These are phyloP conservation scores for Acrocera orbiculus DNA, from an alignment of 2,888 invertebrate species.

Conservation along the genomic window DNA sequence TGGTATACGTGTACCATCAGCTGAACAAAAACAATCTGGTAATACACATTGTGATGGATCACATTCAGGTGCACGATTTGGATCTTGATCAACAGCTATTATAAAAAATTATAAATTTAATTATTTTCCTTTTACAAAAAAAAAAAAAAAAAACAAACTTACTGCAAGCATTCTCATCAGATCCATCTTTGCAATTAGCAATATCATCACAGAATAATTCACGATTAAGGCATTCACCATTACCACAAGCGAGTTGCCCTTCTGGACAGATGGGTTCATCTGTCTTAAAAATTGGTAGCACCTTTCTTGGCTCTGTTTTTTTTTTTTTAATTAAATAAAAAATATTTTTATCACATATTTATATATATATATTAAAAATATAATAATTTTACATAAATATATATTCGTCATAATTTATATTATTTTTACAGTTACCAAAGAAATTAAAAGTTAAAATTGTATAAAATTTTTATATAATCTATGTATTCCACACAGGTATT, in stretches of 20 bases:
- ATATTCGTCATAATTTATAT: no score
- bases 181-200: conserved; percentile 83
- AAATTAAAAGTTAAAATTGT: no score
- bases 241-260: conserved; percentile 79
- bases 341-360: no score
- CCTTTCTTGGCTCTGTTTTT: conserved; percentile 63
- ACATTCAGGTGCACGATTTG: conserved; percentile 82
- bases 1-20: conserved; percentile 78
- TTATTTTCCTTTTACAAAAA: neutral
- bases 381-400: no score
- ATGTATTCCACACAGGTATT: no score
- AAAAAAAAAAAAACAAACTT: conserved; percentile 39
- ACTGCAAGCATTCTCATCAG: conserved; percentile 91
- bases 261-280: conserved; percentile 85
- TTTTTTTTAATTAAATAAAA: no score
- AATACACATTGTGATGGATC: conserved; percentile 74
- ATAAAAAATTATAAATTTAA: neutral
- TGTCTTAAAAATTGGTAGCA: conserved; percentile 74
- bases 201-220: conserved; percentile 87
- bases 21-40: conserved; percentile 86
- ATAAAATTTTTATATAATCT: no score
- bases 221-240: conserved; percentile 81
- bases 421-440: no score
- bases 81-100: conserved; percentile 79
- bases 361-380: no score